phyloP scores from a whole-genome alignment of 2,797 vertebrate species.

The Megalops cyprinoides region DNA sequence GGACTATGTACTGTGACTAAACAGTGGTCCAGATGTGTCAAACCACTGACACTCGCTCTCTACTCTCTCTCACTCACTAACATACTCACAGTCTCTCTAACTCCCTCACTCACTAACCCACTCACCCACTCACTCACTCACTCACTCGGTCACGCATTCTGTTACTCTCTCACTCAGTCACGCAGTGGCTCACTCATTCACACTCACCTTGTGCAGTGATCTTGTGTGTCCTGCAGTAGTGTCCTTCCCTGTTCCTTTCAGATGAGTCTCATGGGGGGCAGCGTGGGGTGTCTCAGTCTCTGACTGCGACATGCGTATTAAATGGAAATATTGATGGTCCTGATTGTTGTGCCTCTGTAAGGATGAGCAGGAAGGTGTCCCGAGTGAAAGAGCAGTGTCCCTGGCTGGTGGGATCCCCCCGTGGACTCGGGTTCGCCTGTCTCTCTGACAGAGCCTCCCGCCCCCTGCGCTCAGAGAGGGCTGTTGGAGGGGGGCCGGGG shows the following conservation, averaged over 20 bases:
- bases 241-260: neutral
- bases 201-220: neutral
- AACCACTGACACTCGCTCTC: neutral
- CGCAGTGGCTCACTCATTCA: neutral
- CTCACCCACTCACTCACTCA: too few species aligned
- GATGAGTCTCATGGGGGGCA: neutral
- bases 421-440: neutral
- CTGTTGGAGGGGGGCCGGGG: too few species aligned
- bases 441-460: too few species aligned
- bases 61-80: neutral
- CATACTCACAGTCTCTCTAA: too few species aligned
- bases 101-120: neutral
- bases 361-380: neutral
- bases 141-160: neutral
- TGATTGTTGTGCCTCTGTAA: too few species aligned
- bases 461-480: too few species aligned
- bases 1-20: neutral
- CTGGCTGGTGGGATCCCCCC: neutral
- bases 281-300: neutral
- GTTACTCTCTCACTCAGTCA: too few species aligned
- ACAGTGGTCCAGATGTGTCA: slow-evolving; percentile 18
- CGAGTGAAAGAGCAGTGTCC: neutral
- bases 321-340: neutral
- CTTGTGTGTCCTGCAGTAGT: neutral
- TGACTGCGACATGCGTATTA: too few species aligned